Percentiles rank a stretch among this genome's conserved stretches.
Conservation (phyloP, 2,888 invertebrate genomes). For the Chrysotoxum bicinctum region DNA sequence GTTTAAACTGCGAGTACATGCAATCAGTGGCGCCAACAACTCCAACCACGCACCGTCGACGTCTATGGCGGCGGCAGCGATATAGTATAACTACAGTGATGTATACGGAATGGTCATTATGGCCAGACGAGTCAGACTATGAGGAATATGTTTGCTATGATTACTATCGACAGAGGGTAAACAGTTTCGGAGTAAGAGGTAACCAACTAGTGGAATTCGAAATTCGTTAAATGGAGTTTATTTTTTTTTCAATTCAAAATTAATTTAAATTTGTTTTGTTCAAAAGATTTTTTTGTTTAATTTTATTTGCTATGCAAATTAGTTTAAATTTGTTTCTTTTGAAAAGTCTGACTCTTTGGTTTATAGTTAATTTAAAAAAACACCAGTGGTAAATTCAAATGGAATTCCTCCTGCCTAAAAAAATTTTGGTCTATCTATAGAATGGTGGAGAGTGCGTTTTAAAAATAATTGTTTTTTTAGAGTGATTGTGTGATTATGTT, state of each 20-base stretch:
- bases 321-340: not conserved
- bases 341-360: not conserved
- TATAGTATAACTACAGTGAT: constrained; percentile 32
- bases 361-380: not conserved
- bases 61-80: constrained; percentile 11
- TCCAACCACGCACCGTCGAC: constrained; percentile 20
- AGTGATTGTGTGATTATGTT: not conserved
- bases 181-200: constrained; percentile 34
- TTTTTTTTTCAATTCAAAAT: not conserved
- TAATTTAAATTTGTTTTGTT: constrained; percentile 11
- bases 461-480: not conserved
- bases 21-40: constrained; percentile 58
- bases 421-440: not conserved
- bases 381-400: not conserved
- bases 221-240: not conserved
- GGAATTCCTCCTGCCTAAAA: not conserved
- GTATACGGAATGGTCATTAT: constrained; percentile 61
- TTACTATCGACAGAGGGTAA: constrained; percentile 42
- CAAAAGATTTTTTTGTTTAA: not conserved
- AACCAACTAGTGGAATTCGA: constrained; percentile 16
- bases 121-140: constrained; percentile 19
- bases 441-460: not conserved
- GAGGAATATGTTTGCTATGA: constrained; percentile 49
- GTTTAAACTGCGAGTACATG: constrained; percentile 27
- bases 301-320: not conserved